Percentiles rank a stretch among this genome's conserved stretches.
phyloP scores from a whole-genome alignment of 1,140 invertebrate genomes.

The Drosophila nigromelanica region DNA sequence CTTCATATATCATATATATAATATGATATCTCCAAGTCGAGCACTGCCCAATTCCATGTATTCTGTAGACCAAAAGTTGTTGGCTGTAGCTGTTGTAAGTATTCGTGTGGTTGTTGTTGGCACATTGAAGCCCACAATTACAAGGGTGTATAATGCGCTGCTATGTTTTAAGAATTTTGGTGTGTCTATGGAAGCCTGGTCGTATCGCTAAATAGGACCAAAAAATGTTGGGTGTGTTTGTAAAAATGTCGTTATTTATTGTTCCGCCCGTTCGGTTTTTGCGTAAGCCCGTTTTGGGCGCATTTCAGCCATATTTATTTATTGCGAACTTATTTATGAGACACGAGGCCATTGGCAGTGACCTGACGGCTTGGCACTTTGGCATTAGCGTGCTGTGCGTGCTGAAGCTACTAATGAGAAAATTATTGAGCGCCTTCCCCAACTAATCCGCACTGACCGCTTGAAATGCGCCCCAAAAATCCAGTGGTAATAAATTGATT shows the following conservation, averaged over 20 bases:
- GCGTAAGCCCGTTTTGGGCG: constrained; percentile 19
- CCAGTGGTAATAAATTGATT: constrained; percentile 47
- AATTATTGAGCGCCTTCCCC: constrained; percentile 48
- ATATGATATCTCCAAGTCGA: constrained; percentile 8
- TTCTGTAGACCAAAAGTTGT: not conserved
- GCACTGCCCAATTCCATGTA: not conserved
- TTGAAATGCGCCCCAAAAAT: not conserved
- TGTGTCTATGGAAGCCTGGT: constrained; percentile 35
- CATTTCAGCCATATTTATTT: constrained; percentile 52
- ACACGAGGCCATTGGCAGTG: constrained; percentile 21
- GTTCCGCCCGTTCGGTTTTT: constrained; percentile 25
- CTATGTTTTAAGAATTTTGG: constrained; percentile 56
- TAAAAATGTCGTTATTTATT: constrained; percentile 69
- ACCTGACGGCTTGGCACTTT: constrained; percentile 28
- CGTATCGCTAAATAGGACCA: constrained; percentile 6
- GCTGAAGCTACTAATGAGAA: constrained; percentile 65
- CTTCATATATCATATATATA: not conserved
- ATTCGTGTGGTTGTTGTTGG: constrained; percentile 21
- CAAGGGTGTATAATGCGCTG: constrained; percentile 62
- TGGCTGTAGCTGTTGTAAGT: constrained; percentile 1
- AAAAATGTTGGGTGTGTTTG: constrained; percentile 7
- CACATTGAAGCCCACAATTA: constrained; percentile 61
- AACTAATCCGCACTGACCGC: constrained; percentile 17
- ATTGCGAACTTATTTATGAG: constrained; percentile 64
- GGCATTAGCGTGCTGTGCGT: constrained; percentile 36